Evolutionary conservation across 2,888 invertebrate genomes (phyloP).

Genomic region (Globia sparganii): DNA sequence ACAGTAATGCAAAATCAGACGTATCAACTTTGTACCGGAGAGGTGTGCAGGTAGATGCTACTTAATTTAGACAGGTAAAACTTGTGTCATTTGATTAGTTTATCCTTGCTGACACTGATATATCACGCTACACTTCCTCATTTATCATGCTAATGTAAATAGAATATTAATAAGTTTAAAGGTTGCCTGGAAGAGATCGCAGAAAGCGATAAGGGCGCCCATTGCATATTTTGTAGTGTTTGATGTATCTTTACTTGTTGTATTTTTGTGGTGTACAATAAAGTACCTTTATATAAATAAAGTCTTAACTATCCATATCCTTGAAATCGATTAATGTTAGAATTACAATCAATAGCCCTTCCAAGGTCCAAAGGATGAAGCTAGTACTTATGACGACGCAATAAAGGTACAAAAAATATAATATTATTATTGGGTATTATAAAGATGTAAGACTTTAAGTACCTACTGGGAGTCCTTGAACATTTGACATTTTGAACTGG

Average conservation of each 20-base stretch:
- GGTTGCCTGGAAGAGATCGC: too few species aligned
- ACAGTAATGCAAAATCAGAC: not conserved
- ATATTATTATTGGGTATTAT: too few species aligned
- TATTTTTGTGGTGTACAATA: too few species aligned
- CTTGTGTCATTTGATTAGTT: conserved; percentile 13
- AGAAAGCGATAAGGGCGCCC: too few species aligned
- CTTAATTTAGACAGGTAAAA: conserved; percentile 31
- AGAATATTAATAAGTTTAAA: conserved; percentile 45
- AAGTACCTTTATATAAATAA: too few species aligned
- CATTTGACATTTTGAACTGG: not conserved
- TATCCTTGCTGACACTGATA: conserved; percentile 37
- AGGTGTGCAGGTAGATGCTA: conserved; percentile 26
- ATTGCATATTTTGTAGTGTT: too few species aligned
- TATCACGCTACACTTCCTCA: conserved; percentile 35
- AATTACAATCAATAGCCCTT: conserved; percentile 16
- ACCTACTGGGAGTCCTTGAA: not conserved
- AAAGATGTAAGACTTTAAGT: not conserved
- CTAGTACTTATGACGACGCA: too few species aligned
- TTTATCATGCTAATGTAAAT: conserved; percentile 17
- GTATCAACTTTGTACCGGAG: not conserved
- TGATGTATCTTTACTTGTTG: too few species aligned
- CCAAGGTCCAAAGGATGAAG: not conserved
- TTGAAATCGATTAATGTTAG: conserved; percentile 18
- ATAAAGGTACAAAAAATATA: too few species aligned
- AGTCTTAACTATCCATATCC: conserved; percentile 22